phyloP scores from a whole-genome alignment of 64 coral and sea anemone species.

The Pocillopora damicornis region DNA sequence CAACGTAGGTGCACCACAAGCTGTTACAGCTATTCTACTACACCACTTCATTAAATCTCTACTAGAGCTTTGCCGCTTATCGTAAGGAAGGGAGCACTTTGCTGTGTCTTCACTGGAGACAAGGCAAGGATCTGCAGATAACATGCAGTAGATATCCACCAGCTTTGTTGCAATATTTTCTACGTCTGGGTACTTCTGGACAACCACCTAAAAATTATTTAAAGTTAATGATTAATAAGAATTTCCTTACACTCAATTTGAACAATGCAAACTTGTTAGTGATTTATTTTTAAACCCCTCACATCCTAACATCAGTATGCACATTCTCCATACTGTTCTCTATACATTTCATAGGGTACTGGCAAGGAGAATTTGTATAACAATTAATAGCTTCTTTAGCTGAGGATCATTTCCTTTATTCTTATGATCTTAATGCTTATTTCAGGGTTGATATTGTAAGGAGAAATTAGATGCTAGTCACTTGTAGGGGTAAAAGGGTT shows the following conservation, averaged over 20 bases:
- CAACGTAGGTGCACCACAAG: conserved; percentile 42
- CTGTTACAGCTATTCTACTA: conserved; percentile 52
- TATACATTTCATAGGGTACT: too few relatives aligned
- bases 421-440: too few relatives aligned
- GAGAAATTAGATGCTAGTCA: too few relatives aligned
- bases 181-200: conserved; percentile 64
- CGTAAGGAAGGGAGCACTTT: conserved; percentile 45
- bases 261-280: too few relatives aligned
- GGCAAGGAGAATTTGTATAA: too few relatives aligned
- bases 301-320: too few relatives aligned
- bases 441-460: too few relatives aligned
- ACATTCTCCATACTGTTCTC: too few relatives aligned
- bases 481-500: not conserved
- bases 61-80: conserved; percentile 69
- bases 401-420: too few relatives aligned
- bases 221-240: not conserved
- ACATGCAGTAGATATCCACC: conserved; percentile 77
- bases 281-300: too few relatives aligned
- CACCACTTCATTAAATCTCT: conserved; percentile 96
- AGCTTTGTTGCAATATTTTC: conserved; percentile 67
- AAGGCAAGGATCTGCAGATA: conserved; percentile 70
- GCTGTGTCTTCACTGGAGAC: conserved; percentile 48
- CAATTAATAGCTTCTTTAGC: too few relatives aligned
- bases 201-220: conserved; percentile 47
- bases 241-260: too few relatives aligned